These are phyloP conservation scores for Galerucella pusilla DNA, from an alignment of 2,888 invertebrate species.

Conservation along the genomic window DNA sequence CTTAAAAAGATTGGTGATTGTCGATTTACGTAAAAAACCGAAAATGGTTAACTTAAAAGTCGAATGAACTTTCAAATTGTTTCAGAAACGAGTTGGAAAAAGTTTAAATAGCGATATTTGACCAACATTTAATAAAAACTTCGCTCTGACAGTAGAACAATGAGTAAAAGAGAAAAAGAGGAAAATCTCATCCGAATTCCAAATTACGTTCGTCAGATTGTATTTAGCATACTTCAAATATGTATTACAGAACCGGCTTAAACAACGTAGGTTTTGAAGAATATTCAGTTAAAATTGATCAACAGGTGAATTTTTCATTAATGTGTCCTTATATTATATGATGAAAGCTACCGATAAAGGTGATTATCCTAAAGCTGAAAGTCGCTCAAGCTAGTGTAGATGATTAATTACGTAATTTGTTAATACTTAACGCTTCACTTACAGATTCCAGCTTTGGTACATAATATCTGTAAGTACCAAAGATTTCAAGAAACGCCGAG, in stretches of 20 bases:
- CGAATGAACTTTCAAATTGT: constrained; percentile 21
- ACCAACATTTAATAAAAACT: constrained; percentile 32
- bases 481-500: too few relatives aligned
- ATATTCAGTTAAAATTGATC: neutral
- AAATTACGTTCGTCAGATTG: constrained; percentile 30
- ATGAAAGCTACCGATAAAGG: too few relatives aligned
- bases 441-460: too few relatives aligned
- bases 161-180: constrained; percentile 15
- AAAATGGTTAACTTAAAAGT: constrained; percentile 23
- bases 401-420: too few relatives aligned
- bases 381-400: too few relatives aligned
- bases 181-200: constrained; percentile 29
- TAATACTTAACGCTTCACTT: too few relatives aligned
- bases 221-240: constrained; percentile 29
- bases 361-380: too few relatives aligned
- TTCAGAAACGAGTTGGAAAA: constrained; percentile 30
- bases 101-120: constrained; percentile 29
- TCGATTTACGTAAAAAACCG: too few relatives aligned
- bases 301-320: neutral
- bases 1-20: neutral
- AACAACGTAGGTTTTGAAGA: neutral
- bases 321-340: neutral
- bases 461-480: too few relatives aligned
- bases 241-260: constrained; percentile 8
- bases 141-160: constrained; percentile 7